Conservation (phyloP, 2,797 vertebrate species). For the Melanotaenia nigrans region DNA sequence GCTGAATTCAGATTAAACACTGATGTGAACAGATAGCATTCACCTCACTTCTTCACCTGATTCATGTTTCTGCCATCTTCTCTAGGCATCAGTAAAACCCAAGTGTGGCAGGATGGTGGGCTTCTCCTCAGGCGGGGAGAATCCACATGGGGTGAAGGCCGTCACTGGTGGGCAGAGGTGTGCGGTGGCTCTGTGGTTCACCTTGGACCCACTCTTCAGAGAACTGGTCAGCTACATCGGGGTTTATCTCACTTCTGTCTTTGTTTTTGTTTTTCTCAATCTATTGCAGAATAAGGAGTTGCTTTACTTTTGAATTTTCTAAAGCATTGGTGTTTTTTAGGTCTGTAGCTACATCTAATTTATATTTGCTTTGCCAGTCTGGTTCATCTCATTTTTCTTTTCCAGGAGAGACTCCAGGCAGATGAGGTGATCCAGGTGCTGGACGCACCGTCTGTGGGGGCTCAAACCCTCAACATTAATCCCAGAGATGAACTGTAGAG, state of each 20-base stretch:
- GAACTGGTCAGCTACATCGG: slow-evolving; percentile 87
- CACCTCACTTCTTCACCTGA: neutral
- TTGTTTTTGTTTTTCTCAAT: neutral
- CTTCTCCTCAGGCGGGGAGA: slow-evolving; percentile 96
- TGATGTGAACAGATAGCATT: neutral
- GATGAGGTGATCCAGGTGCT: slow-evolving; percentile 92
- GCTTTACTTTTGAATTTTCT: neutral
- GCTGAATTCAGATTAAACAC: neutral
- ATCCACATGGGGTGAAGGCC: slow-evolving; percentile 95
- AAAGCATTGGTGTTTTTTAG: neutral
- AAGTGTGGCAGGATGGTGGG: slow-evolving; percentile 95
- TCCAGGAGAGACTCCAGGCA: slow-evolving; percentile 93
- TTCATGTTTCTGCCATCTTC: neutral
- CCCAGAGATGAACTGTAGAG: slow-evolving; percentile 93
- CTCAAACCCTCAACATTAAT: slow-evolving; percentile 87
- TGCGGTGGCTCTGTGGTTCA: slow-evolving; percentile 97
- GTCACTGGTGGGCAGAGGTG: slow-evolving; percentile 95
- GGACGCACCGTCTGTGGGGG: slow-evolving; percentile 82
- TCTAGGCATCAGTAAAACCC: slow-evolving; percentile 94
- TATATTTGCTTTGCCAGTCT: too few relatives aligned
- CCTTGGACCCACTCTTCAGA: slow-evolving; percentile 93
- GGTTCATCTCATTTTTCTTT: neutral
- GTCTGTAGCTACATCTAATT: too few relatives aligned
- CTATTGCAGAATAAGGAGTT: neutral
- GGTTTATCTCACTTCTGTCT: neutral